Conservation (phyloP, 2,888 invertebrate genomes). For the Dioctria linearis region DNA sequence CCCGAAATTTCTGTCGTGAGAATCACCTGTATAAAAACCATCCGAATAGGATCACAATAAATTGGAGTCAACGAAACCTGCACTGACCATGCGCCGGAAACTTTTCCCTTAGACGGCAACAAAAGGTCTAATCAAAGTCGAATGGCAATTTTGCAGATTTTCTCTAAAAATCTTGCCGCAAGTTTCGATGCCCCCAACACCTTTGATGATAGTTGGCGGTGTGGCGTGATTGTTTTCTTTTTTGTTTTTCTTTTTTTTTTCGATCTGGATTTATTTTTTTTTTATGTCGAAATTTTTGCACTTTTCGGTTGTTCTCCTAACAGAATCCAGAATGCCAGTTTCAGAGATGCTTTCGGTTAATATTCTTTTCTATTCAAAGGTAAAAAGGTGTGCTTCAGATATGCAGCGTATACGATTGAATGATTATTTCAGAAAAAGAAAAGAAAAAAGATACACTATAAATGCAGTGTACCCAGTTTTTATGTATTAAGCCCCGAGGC, state of each 20-base stretch:
- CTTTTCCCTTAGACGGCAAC: conserved; percentile 15
- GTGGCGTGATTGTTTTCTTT: not conserved
- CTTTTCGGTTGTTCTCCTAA: not conserved
- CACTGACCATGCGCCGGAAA: not conserved
- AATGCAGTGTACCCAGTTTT: conserved; percentile 41
- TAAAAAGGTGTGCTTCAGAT: conserved; percentile 10
- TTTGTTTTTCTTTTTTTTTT: not conserved
- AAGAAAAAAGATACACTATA: conserved; percentile 7
- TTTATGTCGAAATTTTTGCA: conserved; percentile 10
- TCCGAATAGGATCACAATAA: conserved; percentile 31
- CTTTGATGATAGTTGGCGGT: conserved; percentile 1
- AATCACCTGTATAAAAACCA: not conserved
- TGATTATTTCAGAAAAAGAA: conserved; percentile 26
- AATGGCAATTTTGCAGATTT: conserved; percentile 28
- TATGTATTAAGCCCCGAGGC: conserved; percentile 4
- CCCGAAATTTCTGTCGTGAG: conserved; percentile 13
- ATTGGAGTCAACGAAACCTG: conserved; percentile 20
- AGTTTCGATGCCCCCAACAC: not conserved
- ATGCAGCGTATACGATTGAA: conserved; percentile 39
- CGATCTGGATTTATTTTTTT: not conserved
- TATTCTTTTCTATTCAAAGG: conserved; percentile 40
- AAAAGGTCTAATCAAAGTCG: conserved; percentile 40
- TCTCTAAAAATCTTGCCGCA: conserved; percentile 19
- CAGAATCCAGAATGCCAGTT: conserved; percentile 1
- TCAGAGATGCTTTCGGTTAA: conserved; percentile 7